phyloP scores from a whole-genome alignment of 2,797 vertebrate genomes.

The Benthosema pterotum region DNA sequence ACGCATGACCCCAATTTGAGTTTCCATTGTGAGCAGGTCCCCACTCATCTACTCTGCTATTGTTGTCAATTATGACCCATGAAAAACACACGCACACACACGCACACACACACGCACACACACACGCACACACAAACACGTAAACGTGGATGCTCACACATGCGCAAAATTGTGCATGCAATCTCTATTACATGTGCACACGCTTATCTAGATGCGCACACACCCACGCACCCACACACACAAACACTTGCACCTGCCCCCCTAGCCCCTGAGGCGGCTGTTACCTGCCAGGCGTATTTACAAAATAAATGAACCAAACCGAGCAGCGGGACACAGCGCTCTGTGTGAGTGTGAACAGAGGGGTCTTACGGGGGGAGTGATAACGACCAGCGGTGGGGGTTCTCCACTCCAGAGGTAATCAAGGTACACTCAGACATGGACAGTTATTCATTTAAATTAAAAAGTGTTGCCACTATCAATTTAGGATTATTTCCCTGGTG shows the following conservation, averaged over 20 bases:
- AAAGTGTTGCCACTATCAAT: conserved; percentile 4
- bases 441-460: conserved; percentile 21
- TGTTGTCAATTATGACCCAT: conserved; percentile 40
- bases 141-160: neutral
- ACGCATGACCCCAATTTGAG: conserved; percentile 32
- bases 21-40: conserved; percentile 42
- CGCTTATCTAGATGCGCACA: neutral
- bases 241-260: conserved; percentile 27
- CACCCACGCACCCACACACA: neutral
- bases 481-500: no score
- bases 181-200: neutral
- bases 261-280: conserved; percentile 22
- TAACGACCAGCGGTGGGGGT: conserved; percentile 27
- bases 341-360: neutral
- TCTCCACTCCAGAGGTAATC: conserved; percentile 20
- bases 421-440: conserved; percentile 19
- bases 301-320: conserved; percentile 50
- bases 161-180: neutral
- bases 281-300: conserved; percentile 53
- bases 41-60: conserved; percentile 28
- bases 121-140: neutral
- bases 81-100: conserved; percentile 19
- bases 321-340: conserved; percentile 21
- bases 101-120: neutral
- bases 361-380: neutral